Base-by-base conservation (phyloP, 2,888 invertebrate species). In the Drosophila flavopinicola region DNA sequence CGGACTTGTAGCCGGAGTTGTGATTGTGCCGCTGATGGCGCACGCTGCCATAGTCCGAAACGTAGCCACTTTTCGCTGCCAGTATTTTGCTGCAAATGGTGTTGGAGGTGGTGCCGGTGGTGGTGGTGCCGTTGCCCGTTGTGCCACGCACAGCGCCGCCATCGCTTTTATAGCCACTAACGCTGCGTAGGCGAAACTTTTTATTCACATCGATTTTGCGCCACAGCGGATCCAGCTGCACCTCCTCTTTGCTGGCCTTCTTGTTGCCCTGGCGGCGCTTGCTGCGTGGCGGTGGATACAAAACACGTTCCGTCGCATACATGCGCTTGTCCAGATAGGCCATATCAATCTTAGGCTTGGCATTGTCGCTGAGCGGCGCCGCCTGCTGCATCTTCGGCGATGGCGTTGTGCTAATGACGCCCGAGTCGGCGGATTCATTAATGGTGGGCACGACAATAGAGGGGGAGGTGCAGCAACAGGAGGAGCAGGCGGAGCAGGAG, bases 381-480 rank as follows among this genome's bases (percentile, higher is more conserved):
- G 92, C 91, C 57, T 91, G 91, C 17, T 93, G 92, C 54, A 93
- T 92, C 66, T 93, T 92, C 30, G 94, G 94, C 0, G 94, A 93
- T 45, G 94, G 94, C 45, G 94, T 94, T 5, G 94, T 97, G 7
- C 90, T 90, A 4, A 90, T 87, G 0, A 90, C 90, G 1, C 97
- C 97, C 41, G 97, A 97, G 92, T 98, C 98, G 0, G 97, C 97
- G 1, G 97, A 97, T 15, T 92, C 92, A 88, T 93, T 93, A 23
- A 93, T 92, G 39, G 92, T 92, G 9, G 79, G 76, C 9, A 79
- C 59, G 10, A 27, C 45, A 11, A 56, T 49, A 5, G 39, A 27
- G 30, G 42, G 23, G 42, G 35, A 24, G 53, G 49, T 4, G 45
- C 44, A 7, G 32, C 27, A 9, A 17, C 37, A n/a, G 42, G 17